phyloP scores from a whole-genome alignment of 2,888 invertebrate genomes.

The Phyllotreta cruciferae region DNA sequence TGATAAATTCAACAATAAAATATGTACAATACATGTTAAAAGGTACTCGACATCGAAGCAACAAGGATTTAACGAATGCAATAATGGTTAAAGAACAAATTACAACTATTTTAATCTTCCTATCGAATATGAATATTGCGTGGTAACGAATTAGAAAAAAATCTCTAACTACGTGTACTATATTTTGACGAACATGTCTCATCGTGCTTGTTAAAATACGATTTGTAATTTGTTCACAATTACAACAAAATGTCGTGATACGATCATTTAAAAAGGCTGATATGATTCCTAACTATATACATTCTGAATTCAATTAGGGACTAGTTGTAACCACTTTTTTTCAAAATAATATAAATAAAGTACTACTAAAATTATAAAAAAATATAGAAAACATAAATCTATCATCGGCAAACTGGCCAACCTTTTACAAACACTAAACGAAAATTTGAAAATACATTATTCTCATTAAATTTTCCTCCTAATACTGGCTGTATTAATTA shows the following conservation, averaged over 20 bases:
- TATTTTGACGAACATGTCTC: not conserved
- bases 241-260: not conserved
- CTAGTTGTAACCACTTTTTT: slow-evolving; percentile 46
- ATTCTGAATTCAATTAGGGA: slow-evolving; percentile 45
- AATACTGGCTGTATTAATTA: slow-evolving; percentile 3
- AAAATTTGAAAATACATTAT: slow-evolving; percentile 26
- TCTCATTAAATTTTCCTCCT: too few species aligned
- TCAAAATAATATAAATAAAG: slow-evolving; percentile 38
- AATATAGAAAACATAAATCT: slow-evolving; percentile 44
- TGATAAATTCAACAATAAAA: slow-evolving; percentile 38
- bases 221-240: slow-evolving; percentile 25
- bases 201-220: slow-evolving; percentile 12
- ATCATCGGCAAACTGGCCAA: slow-evolving; percentile 45
- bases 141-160: too few species aligned
- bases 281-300: slow-evolving; percentile 49
- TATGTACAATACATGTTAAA: slow-evolving; percentile 23
- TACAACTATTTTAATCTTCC: slow-evolving; percentile 8
- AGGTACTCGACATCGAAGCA: slow-evolving; percentile 20
- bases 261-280: slow-evolving; percentile 46
- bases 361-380: slow-evolving; percentile 45
- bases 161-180: not conserved
- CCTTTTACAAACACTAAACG: slow-evolving; percentile 26
- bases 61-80: slow-evolving; percentile 15
- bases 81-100: slow-evolving; percentile 18
- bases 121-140: too few species aligned